phyloP scores from a whole-genome alignment of 2,888 invertebrate genomes.

The Rhyacophila evoluta region DNA sequence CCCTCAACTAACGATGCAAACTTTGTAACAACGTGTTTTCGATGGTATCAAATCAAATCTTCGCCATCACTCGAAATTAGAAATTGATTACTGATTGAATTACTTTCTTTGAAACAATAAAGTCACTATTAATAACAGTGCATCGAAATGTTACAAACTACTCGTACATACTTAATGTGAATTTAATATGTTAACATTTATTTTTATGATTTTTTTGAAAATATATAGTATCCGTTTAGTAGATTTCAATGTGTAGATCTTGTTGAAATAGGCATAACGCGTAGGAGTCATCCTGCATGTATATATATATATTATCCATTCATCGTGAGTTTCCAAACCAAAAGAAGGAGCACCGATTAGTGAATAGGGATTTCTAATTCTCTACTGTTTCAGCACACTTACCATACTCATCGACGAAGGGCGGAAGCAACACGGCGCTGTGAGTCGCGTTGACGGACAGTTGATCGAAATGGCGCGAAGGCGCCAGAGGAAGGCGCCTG shows the following conservation, averaged over 20 bases:
- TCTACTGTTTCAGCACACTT: background rate
- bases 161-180: no score
- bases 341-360: no score
- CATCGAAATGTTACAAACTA: no score
- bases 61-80: background rate
- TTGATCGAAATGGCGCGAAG: constrained; percentile 88
- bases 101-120: background rate
- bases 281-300: no score
- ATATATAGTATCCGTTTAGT: no score
- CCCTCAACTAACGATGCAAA: background rate
- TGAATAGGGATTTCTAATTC: no score
- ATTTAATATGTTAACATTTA: no score
- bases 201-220: no score
- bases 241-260: no score
- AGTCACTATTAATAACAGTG: background rate
- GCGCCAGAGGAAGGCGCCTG: constrained; percentile 78
- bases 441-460: constrained; percentile 85
- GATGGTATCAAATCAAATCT: background rate
- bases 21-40: background rate
- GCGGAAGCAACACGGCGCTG: constrained; percentile 91
- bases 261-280: no score
- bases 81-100: background rate
- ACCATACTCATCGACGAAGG: constrained; percentile 80
- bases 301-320: no score
- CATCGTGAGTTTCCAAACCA: no score